A percentile compares a stretch with the other conserved stretches of the same genome.
These are phyloP conservation scores for Cyclophora albipunctata DNA, from an alignment of 2,888 invertebrate genomes.

Conservation along the genomic window DNA sequence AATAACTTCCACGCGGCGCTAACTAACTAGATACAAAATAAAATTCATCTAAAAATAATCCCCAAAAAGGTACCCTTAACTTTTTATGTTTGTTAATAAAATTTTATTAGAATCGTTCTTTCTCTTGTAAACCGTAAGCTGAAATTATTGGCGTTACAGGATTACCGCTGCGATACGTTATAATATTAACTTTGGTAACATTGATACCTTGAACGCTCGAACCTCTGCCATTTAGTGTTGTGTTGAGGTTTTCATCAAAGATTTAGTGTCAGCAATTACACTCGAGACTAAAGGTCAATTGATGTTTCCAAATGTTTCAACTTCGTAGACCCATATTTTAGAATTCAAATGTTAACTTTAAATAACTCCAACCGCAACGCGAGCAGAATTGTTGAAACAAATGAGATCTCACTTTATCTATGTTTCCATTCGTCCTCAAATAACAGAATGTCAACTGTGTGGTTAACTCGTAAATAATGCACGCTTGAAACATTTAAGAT, in stretches of 20 bases:
- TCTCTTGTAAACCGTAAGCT: slow-evolving; percentile 19
- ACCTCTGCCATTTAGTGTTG: no score
- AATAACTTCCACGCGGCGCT: slow-evolving; percentile 9
- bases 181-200: slow-evolving; percentile 2
- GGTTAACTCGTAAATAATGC: slow-evolving; percentile 1
- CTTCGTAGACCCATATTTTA: no score
- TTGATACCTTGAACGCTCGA: no score
- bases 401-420: no score
- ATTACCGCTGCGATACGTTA: slow-evolving; percentile 16
- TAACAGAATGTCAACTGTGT: neutral
- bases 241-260: no score
- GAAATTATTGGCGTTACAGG: slow-evolving; percentile 16
- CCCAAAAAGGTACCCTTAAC: slow-evolving; percentile 20
- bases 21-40: slow-evolving; percentile 11
- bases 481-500: neutral
- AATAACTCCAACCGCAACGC: neutral
- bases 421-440: no score
- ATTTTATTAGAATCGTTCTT: slow-evolving; percentile 21
- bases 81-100: slow-evolving; percentile 21
- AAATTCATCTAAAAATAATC: slow-evolving; percentile 20
- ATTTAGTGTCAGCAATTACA: no score
- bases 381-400: no score
- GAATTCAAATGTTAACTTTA: no score
- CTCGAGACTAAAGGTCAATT: no score
- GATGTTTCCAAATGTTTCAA: no score